A percentile compares a stretch with the other conserved stretches of the same genome.
These are phyloP conservation scores for Yasuhikotakia modesta DNA, from an alignment of 2,797 vertebrate species.

Conservation along the genomic window DNA sequence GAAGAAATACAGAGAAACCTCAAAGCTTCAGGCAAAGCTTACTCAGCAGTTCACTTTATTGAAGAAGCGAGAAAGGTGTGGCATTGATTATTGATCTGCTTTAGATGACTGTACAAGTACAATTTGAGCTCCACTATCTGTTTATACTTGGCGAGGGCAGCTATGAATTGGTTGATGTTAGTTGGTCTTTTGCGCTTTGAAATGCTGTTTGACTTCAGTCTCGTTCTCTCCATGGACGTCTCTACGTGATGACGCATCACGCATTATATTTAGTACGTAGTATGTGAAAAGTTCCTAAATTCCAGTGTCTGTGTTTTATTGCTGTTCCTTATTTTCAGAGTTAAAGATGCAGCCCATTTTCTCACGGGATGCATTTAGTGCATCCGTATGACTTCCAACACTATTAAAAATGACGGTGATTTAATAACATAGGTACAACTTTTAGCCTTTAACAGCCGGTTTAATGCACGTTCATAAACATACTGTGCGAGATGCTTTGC, in stretches of 20 bases:
- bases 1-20: slow-evolving; percentile 44
- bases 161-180: neutral
- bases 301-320: slow-evolving; percentile 20
- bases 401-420: slow-evolving; percentile 31
- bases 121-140: neutral
- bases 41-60: slow-evolving; percentile 43
- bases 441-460: slow-evolving; percentile 27
- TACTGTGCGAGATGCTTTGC: slow-evolving; percentile 11
- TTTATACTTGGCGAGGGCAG: neutral
- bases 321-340: slow-evolving; percentile 19
- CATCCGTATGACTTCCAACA: neutral
- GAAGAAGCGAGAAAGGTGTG: slow-evolving; percentile 6
- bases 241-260: slow-evolving; percentile 28
- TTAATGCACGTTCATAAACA: slow-evolving; percentile 23
- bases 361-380: neutral
- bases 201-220: slow-evolving; percentile 16
- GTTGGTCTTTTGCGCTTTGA: slow-evolving; percentile 5
- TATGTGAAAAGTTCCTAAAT: slow-evolving; percentile 25
- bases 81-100: slow-evolving; percentile 16
- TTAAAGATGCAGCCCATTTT: slow-evolving; percentile 33
- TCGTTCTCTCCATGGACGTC: neutral
- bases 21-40: slow-evolving; percentile 33
- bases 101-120: slow-evolving; percentile 15
- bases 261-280: slow-evolving; percentile 34
- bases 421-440: slow-evolving; percentile 33